phyloP scores from a whole-genome alignment of 2,797 vertebrate genomes.

The Tenualosa thibaudeaui region DNA sequence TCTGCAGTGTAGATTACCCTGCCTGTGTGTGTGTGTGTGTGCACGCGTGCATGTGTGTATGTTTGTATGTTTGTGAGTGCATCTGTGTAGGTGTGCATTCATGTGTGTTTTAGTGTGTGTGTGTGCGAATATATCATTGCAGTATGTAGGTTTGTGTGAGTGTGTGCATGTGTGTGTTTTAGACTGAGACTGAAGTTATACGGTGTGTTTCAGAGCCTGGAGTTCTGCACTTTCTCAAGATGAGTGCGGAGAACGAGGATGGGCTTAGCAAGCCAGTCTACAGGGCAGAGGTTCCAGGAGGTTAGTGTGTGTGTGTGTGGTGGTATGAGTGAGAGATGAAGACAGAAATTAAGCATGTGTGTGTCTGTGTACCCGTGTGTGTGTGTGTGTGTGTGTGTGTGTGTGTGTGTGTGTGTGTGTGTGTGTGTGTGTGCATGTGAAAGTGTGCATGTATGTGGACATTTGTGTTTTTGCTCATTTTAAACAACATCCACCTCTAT shows the following conservation, averaged over 20 bases:
- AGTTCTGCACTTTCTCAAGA: slow-evolving; percentile 73
- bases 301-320: slow-evolving; percentile 51
- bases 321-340: slow-evolving; percentile 26
- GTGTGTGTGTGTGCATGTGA: background rate
- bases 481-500: background rate
- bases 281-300: slow-evolving; percentile 66
- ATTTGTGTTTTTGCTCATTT: background rate
- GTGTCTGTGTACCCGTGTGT: slow-evolving; percentile 31
- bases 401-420: slow-evolving; percentile 15
- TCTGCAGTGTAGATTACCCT: background rate
- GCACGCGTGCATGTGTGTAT: background rate
- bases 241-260: slow-evolving; percentile 72
- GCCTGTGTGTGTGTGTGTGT: background rate
- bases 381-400: slow-evolving; percentile 30
- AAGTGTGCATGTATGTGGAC: background rate
- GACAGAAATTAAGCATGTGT: background rate
- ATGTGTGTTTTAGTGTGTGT: background rate
- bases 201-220: slow-evolving; percentile 71
- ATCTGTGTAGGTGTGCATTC: background rate
- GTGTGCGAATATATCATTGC: background rate
- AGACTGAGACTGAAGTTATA: slow-evolving; percentile 46
- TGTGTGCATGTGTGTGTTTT: background rate
- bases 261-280: slow-evolving; percentile 69
- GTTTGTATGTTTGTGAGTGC: background rate
- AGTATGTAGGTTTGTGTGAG: background rate